phyloP scores from a whole-genome alignment of 2,113 vertebrate species.

The Ariopsis seemanni region DNA sequence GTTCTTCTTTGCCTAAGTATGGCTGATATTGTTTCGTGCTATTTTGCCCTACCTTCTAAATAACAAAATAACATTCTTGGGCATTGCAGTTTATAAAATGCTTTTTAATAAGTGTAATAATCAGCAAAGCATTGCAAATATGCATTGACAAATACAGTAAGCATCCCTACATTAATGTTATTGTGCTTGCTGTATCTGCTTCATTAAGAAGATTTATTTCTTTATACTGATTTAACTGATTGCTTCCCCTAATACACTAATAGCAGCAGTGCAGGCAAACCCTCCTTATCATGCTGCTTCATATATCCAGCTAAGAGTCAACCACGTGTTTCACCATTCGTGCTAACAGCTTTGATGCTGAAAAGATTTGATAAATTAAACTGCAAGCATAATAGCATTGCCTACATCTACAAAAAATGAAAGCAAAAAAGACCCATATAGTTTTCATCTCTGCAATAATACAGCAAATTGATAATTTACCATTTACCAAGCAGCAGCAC shows the following conservation, averaged over 20 bases:
- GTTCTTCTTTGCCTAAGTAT: neutral
- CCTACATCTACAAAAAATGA: neutral
- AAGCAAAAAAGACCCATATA: neutral
- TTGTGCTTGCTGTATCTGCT: conserved; percentile 10
- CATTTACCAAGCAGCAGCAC: neutral
- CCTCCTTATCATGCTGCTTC: neutral
- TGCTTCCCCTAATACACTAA: neutral
- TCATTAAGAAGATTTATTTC: conserved; percentile 18
- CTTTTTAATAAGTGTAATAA: conserved; percentile 2
- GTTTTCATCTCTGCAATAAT: neutral
- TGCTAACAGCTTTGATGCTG: neutral
- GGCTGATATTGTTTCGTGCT: neutral
- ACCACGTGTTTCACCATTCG: neutral
- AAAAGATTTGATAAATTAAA: conserved; percentile 21
- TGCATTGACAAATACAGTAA: neutral
- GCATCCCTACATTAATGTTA: neutral
- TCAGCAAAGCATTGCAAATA: neutral
- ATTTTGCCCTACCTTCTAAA: neutral
- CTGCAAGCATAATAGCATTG: neutral
- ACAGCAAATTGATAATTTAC: conserved; percentile 2
- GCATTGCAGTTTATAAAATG: neutral
- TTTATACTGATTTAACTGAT: conserved; percentile 18
- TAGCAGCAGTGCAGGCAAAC: neutral
- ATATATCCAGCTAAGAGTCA: neutral
- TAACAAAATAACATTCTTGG: neutral